Base-by-base conservation (phyloP, 2,113 vertebrate genomes). In the Holacanthus passer region DNA sequence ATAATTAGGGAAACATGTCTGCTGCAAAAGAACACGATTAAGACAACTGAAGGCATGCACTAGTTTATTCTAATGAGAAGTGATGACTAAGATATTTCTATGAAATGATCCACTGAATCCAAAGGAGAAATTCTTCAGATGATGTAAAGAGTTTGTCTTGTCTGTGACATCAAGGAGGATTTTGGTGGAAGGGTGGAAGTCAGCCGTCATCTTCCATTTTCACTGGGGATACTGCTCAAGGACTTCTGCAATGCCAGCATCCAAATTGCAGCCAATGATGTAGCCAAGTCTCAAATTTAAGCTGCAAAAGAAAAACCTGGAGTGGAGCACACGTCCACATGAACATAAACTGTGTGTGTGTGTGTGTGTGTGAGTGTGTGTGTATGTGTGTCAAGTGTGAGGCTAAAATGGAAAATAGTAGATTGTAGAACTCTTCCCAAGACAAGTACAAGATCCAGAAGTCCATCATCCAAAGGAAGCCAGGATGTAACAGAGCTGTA, bases 11-110 rank as follows among this genome's bases (percentile, higher is more conserved):
- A 88, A 90, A 88, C 43, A 20, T 13, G 5, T 73, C 83, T 89
- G 89, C 90, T 91, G 89, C 88, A 76, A 81, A 60, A 73, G 83
- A 88, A 90, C 70, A 88, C 69, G 89, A 87, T 91, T 87, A 91
- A 91, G 85, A 85, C 86, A 86, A 74, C 67, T 70, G 55, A 69
- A 65, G 19, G 55, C 5, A 39, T 58, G 79, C 31, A 59, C 22
- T 8, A 7, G 11, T 56, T 47, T 16, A 35, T 74, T 73, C 39
- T 17, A 17, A 71, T 7, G 14, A 39, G n/a, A 35, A 60, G 53
- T 2, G 22, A 56, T 13, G n/a, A 68, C 9, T 1, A 1, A 27
- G 35, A 55, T 20, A 12, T 9, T 53, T 24, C 5, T 20, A 52
- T 72, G 19, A 53, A 37, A 56, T 13, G 47, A 81, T 63, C 27